phyloP scores from a whole-genome alignment of 23 tunicate species.

The Clavelina lepadiformis region DNA sequence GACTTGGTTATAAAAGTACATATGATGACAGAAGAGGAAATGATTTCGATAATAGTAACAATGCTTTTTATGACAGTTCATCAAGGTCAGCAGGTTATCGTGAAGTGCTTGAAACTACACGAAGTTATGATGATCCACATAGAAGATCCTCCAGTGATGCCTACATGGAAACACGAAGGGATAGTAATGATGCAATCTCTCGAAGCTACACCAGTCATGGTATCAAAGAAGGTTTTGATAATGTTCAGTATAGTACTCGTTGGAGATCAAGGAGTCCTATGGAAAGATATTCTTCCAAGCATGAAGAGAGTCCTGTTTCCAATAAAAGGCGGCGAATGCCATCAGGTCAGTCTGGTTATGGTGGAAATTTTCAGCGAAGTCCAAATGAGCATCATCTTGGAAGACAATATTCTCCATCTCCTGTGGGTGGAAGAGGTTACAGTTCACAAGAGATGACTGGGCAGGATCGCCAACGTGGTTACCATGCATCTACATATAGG shows the following conservation, averaged over 20 bases:
- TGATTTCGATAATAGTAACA: neutral
- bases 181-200: constrained; percentile 4
- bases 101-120: neutral
- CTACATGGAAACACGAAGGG: neutral
- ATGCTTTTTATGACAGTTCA: neutral
- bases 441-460: constrained; percentile 2
- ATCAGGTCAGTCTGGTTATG: too few relatives aligned
- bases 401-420: constrained; percentile 12
- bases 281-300: constrained; percentile 1
- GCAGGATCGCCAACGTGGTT: constrained; percentile 8
- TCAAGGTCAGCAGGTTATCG: neutral
- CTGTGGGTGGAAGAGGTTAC: constrained; percentile 14
- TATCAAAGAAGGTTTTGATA: constrained; percentile 15
- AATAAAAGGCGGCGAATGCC: too few relatives aligned
- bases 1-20: constrained; percentile 21
- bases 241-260: neutral
- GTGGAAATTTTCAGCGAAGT: too few relatives aligned
- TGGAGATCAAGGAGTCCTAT: constrained; percentile 52
- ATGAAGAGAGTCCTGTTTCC: constrained; percentile 35
- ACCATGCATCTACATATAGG: neutral
- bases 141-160: neutral
- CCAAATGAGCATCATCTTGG: too few relatives aligned
- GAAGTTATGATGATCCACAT: neutral
- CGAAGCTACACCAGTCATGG: constrained; percentile 5
- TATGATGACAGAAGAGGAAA: constrained; percentile 24